phyloP scores from a whole-genome alignment of 2,797 vertebrate genomes.

The Momotus momota region DNA sequence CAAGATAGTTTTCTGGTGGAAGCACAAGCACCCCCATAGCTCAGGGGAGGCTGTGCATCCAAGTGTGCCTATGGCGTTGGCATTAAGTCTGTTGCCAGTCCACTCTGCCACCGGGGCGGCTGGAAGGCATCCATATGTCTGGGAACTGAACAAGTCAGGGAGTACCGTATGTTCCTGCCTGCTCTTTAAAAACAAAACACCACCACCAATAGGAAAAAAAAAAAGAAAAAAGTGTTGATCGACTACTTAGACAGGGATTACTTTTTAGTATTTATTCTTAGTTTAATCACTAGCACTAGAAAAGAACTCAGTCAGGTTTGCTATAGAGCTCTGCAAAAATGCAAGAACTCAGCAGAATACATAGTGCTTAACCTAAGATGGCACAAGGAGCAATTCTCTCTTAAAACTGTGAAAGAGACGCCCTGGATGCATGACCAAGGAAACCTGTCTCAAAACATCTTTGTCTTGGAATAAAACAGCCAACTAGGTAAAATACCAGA shows the following conservation, averaged over 20 bases:
- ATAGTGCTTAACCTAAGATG: neutral
- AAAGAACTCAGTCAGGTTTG: neutral
- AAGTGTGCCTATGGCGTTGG: neutral
- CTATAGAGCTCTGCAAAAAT: neutral
- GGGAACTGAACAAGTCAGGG: neutral
- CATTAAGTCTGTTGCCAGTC: neutral
- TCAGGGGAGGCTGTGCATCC: neutral
- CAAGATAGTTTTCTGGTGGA: neutral
- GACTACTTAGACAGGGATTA: neutral
- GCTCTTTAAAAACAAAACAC: neutral
- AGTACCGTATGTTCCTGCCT: neutral
- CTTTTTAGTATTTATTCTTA: neutral
- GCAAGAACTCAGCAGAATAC: neutral
- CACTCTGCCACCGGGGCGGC: neutral
- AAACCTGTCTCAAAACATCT: neutral
- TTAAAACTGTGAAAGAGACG: neutral
- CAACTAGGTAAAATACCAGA: neutral
- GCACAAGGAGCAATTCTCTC: neutral
- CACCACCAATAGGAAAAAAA: fast-evolving
- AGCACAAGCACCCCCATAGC: neutral
- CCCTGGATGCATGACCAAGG: neutral
- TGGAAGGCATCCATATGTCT: slow-evolving; percentile 1
- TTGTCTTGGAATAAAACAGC: neutral
- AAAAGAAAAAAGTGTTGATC: neutral
- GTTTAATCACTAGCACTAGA: neutral